Evolutionary conservation across 2,113 vertebrate species (phyloP).

Genomic region (Arvicanthis niloticus): DNA sequence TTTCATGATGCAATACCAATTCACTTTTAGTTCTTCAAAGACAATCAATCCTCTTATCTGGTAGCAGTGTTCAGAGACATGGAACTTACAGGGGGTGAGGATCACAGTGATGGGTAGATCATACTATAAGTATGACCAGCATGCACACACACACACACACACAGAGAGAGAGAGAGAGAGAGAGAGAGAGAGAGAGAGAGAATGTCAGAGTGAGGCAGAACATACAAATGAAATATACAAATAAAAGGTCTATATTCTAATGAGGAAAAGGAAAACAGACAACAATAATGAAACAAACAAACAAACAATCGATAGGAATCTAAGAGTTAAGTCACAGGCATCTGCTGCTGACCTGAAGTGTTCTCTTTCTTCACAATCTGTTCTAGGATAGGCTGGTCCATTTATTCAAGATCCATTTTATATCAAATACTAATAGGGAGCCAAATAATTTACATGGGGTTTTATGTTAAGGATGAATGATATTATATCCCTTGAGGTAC

Average conservation of each 20-base stretch:
- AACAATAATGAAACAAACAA: not conserved
- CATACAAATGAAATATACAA: not conserved
- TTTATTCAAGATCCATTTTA: not conserved
- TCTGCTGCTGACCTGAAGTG: not conserved
- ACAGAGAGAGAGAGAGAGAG: not conserved
- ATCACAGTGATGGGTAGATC: not conserved
- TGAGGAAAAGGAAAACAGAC: not conserved
- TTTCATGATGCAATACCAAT: not conserved
- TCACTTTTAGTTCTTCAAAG: constrained; percentile 15
- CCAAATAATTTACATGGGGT: not conserved
- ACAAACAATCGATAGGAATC: not conserved
- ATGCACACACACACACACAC: not conserved
- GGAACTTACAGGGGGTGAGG: not conserved
- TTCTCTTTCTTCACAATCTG: constrained; percentile 9
- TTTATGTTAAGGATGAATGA: constrained; percentile 20
- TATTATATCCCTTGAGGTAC: not conserved
- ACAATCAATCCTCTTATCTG: constrained; percentile 9
- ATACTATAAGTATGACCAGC: not conserved
- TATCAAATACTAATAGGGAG: not conserved
- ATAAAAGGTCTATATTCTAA: not conserved
- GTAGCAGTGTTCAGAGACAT: not conserved
- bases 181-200: too few relatives aligned
- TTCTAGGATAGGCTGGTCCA: not conserved
- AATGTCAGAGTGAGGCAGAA: not conserved
- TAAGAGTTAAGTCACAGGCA: not conserved